A percentile compares a stretch with the other conserved stretches of the same genome.
Conservation (phyloP, 1,140 invertebrate genomes). For the Tachypleus tridentatus region DNA sequence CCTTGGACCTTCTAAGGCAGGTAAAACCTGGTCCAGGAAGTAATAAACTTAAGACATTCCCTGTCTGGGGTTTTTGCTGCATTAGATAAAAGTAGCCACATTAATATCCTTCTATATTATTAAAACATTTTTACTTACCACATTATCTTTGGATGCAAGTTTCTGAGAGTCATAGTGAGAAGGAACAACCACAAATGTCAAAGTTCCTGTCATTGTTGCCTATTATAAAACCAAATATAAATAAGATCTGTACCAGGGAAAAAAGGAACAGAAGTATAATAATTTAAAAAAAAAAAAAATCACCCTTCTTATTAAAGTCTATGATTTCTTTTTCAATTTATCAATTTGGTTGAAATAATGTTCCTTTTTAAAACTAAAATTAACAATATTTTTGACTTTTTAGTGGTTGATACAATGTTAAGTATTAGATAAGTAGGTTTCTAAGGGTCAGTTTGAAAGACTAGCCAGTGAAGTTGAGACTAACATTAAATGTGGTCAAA, state of each 20-base stretch:
- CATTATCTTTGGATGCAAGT: constrained; percentile 4
- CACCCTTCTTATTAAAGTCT: not conserved
- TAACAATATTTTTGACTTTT: not conserved
- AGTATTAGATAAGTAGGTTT: no score
- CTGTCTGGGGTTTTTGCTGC: no score
- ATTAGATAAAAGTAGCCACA: no score
- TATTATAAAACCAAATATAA: constrained; percentile 44
- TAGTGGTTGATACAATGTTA: no score
- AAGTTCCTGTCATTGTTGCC: constrained; percentile 79
- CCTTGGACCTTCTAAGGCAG: no score
- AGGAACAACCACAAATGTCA: constrained; percentile 82
- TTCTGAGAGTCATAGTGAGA: constrained; percentile 26
- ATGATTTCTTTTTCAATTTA: not conserved
- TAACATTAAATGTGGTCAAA: no score
- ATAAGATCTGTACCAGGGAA: no score
- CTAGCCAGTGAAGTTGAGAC: no score
- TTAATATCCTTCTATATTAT: no score
- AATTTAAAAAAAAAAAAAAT: not conserved
- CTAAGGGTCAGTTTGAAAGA: no score
- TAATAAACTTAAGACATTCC: no score
- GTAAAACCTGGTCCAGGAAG: no score
- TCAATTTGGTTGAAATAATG: not conserved
- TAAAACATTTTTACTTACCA: constrained; percentile 6
- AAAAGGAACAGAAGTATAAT: constrained; percentile 3
- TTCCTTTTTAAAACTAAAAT: not conserved